Base-by-base conservation (phyloP, 2,113 vertebrate species). In the Elephas maximus region DNA sequence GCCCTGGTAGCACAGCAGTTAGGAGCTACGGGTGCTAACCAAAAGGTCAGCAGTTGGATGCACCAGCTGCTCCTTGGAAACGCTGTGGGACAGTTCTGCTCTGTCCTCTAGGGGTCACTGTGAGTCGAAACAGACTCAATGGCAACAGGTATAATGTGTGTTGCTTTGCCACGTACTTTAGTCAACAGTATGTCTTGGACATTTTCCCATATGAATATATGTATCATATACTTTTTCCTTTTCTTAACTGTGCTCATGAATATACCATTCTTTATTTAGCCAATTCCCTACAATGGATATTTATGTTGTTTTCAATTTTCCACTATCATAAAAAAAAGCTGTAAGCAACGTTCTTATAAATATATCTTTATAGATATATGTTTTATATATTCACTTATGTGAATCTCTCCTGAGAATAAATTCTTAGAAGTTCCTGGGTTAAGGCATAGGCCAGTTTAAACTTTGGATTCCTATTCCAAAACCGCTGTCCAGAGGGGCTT, bases 391-490 rank as follows among this genome's bases (percentile, higher is more conserved):
- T 91, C 69, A 83, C 23, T 74, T 65, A 84, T 23, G 12, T 51
- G 84, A 89, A 30, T 90, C 33, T 30, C 85, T 94, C 41, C 67
- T 86, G 69, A 80, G 67, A 96, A 88, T 89, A 90, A 76, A 92
- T 94, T 94, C 53, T 57, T 57, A 57, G 53, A 57, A 57, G 15
- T 57, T 57, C 11, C 45, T 80, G 41, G 17, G 60, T 77, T 89
- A 77, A 94, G 69, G 28, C 44, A 15, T 26, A 60, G 60, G 41
- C 57, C 45, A 69, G 76, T 81, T 85, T 77, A 81, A 85, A 94
- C 92, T 71, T 4, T 63, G 41, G 18, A 89, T 86, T 86, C 65
- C 79, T 92, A 30, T 53, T 80, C 12, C 53, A 76, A 91, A 97
- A 73, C 69, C 65, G 37, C 30, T 91, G 24, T 88, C 48, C 69